Evolutionary conservation across 2,888 invertebrate species (phyloP).

Genomic region (Synanthedon vespiformis): DNA sequence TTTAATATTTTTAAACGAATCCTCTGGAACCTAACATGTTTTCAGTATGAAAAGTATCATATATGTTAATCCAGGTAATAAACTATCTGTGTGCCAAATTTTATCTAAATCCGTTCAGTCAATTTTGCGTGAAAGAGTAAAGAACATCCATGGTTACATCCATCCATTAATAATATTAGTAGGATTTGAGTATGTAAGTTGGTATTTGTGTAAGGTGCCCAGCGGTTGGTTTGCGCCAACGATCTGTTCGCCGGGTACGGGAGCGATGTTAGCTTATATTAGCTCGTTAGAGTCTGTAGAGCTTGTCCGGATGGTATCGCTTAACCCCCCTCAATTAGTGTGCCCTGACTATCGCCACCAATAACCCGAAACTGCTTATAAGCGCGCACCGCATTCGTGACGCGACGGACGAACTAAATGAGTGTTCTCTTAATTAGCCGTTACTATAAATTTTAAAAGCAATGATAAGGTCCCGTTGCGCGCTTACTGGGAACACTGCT

Average conservation of each 20-base stretch:
- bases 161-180: too few relatives aligned
- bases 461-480: slow-evolving; percentile 58
- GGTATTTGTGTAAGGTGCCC: background rate
- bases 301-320: slow-evolving; percentile 45
- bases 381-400: slow-evolving; percentile 39
- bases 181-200: too few relatives aligned
- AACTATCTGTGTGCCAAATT: too few relatives aligned
- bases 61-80: too few relatives aligned
- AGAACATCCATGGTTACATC: too few relatives aligned
- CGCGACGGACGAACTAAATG: slow-evolving; percentile 42
- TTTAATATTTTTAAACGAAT: too few relatives aligned
- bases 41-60: too few relatives aligned
- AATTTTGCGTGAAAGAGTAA: too few relatives aligned
- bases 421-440: slow-evolving; percentile 59
- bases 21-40: too few relatives aligned
- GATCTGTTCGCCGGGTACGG: slow-evolving; percentile 1
- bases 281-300: slow-evolving; percentile 37
- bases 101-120: too few relatives aligned
- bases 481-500: slow-evolving; percentile 29
- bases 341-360: slow-evolving; percentile 37
- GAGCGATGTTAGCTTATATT: slow-evolving; percentile 27
- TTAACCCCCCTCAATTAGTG: slow-evolving; percentile 51
- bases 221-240: slow-evolving; percentile 2
- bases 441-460: slow-evolving; percentile 61
- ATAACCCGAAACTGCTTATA: slow-evolving; percentile 39